Percentiles rank a stretch among this genome's conserved stretches.
Conservation (phyloP, 2,888 invertebrate species). For the Mesorhabditis spiculigera region DNA sequence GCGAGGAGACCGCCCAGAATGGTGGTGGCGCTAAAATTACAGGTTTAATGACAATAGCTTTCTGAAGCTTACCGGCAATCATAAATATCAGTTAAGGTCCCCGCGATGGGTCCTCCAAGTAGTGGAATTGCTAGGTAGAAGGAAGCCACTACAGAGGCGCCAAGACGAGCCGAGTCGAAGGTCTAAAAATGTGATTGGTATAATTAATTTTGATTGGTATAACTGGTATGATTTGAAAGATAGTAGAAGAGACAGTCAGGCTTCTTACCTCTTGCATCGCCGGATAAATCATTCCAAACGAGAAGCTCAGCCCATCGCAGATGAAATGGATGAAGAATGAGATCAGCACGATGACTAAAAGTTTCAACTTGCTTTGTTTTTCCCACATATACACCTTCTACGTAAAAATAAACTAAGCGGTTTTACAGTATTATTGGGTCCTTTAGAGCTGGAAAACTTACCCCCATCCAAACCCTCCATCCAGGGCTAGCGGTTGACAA, state of each 20-base stretch:
- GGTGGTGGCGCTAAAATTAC: conserved; percentile 13
- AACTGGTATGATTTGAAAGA: conserved; percentile 66
- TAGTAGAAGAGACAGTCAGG: conserved; percentile 73
- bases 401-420: not conserved
- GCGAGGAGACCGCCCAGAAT: conserved; percentile 19
- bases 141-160: conserved; percentile 84
- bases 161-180: conserved; percentile 79
- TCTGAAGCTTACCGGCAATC: conserved; percentile 23
- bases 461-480: conserved; percentile 3
- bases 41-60: not conserved
- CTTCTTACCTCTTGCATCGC: conserved; percentile 68
- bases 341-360: conserved; percentile 75
- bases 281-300: conserved; percentile 83
- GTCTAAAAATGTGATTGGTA: conserved; percentile 62
- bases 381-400: no score
- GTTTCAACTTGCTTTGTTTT: not conserved
- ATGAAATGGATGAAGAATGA: conserved; percentile 84
- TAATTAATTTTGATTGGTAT: no score
- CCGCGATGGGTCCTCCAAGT: conserved; percentile 72
- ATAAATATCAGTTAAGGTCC: conserved; percentile 24
- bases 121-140: conserved; percentile 87
- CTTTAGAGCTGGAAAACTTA: not conserved
- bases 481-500: not conserved
- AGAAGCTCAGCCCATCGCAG: conserved; percentile 86
- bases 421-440: not conserved